A percentile compares a stretch with the other conserved stretches of the same genome.
These are phyloP conservation scores for Anneissia japonica DNA, from an alignment of 35 echinoderm and acorn worm genomes.

Conservation along the genomic window DNA sequence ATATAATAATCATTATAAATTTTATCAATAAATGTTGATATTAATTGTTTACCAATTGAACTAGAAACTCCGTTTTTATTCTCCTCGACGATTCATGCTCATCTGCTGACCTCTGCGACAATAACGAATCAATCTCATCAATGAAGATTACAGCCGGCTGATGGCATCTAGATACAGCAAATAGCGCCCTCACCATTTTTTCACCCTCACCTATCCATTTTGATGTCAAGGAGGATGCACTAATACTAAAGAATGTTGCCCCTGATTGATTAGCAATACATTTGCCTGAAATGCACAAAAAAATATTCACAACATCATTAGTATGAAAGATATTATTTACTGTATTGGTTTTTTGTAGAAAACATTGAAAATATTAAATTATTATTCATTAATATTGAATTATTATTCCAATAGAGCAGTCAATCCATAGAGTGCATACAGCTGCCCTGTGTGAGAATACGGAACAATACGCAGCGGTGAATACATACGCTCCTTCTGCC, in stretches of 20 bases:
- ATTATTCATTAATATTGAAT: too few species aligned
- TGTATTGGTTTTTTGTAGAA: too few species aligned
- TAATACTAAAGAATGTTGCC: conserved; percentile 97
- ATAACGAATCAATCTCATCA: conserved; percentile 93
- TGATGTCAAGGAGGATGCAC: conserved; percentile 94
- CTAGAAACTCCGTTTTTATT: conserved; percentile 96
- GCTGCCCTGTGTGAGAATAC: too few species aligned
- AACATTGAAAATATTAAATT: too few species aligned
- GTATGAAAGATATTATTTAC: too few species aligned
- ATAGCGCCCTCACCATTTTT: conserved; percentile 98
- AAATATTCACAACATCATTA: too few species aligned
- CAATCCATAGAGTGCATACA: too few species aligned
- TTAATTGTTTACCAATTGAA: conserved; percentile 67
- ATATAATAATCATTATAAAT: too few species aligned
- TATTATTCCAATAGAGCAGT: too few species aligned
- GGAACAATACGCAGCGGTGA: too few species aligned
- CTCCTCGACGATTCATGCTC: conserved; percentile 92
- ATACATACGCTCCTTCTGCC: too few species aligned
- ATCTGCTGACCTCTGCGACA: conserved; percentile 79
- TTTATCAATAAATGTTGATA: too few species aligned
- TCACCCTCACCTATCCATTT: conserved; percentile 98
- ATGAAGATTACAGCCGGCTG: conserved; percentile 98
- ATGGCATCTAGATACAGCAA: conserved; percentile 78
- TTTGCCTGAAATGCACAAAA: conserved; percentile 49
- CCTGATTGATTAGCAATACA: conserved; percentile 90